Percentiles rank a stretch among this genome's conserved stretches.
Conservation (phyloP, 2,797 vertebrate genomes). For the Melanotaenia parkinsoni region DNA sequence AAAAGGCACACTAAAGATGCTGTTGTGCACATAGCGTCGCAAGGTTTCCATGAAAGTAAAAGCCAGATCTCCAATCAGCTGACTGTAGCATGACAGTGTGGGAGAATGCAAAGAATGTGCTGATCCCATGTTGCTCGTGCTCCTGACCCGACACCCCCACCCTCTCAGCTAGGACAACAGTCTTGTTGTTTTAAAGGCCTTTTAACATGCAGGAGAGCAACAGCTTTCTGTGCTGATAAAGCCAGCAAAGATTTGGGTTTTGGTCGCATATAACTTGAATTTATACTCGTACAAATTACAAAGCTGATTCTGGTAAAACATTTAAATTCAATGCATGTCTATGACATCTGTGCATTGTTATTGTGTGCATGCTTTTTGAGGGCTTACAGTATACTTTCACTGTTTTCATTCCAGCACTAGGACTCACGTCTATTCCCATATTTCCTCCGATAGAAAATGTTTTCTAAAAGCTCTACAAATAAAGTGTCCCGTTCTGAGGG, state of each 20-base stretch:
- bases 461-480: slow-evolving; percentile 18
- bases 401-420: slow-evolving; percentile 2
- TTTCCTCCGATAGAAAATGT: not conserved
- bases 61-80: slow-evolving; percentile 77
- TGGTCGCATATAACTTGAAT: slow-evolving; percentile 1
- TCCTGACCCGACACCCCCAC: slow-evolving; percentile 60
- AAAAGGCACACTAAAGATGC: slow-evolving; percentile 30
- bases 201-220: slow-evolving; percentile 60
- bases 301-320: not conserved
- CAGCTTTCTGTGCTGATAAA: slow-evolving; percentile 33
- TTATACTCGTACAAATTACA: slow-evolving; percentile 6
- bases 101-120: slow-evolving; percentile 82
- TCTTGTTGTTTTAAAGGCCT: slow-evolving; percentile 64
- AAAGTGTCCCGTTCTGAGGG: slow-evolving; percentile 2
- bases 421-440: slow-evolving; percentile 12
- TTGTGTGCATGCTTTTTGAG: not conserved
- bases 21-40: slow-evolving; percentile 28
- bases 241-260: slow-evolving; percentile 22
- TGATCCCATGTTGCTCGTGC: slow-evolving; percentile 71
- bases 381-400: slow-evolving; percentile 10
- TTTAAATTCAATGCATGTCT: too few relatives aligned
- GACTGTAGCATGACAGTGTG: slow-evolving; percentile 80
- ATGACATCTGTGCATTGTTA: not conserved
- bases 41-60: slow-evolving; percentile 60
- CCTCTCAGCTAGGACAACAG: slow-evolving; percentile 62